Percentiles rank a stretch among this genome's conserved stretches.
phyloP scores from a whole-genome alignment of 2,113 vertebrate genomes.

The Hydropotes inermis region DNA sequence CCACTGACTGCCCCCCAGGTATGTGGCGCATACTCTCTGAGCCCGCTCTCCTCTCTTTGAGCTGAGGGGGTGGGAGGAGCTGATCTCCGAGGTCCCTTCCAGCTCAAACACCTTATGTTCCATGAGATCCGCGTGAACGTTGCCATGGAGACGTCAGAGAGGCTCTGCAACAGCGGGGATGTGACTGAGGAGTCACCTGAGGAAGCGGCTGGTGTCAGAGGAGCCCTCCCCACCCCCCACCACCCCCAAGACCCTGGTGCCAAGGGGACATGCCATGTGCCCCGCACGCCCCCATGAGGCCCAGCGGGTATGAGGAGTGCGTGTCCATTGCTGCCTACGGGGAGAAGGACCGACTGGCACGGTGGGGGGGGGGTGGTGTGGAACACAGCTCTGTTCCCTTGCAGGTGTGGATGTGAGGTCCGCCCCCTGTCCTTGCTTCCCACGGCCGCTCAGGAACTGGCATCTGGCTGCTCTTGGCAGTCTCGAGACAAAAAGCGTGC shows the following conservation, averaged over 20 bases:
- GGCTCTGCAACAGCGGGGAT: background rate
- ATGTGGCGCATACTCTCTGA: background rate
- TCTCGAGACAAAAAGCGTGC: background rate
- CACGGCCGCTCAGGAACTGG: background rate
- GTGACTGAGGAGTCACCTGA: background rate
- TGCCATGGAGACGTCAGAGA: constrained; percentile 58
- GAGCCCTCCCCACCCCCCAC: too few relatives aligned
- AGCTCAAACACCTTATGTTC: constrained; percentile 66
- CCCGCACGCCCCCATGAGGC: constrained; percentile 83
- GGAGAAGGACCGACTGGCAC: background rate
- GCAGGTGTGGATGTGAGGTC: background rate
- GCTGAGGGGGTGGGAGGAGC: constrained; percentile 20
- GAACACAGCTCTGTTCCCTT: background rate
- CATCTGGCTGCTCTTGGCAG: background rate
- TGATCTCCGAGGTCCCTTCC: constrained; percentile 41
- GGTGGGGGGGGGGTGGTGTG: too few relatives aligned
- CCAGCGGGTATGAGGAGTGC: constrained; percentile 89
- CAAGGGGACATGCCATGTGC: background rate
- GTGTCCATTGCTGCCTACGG: constrained; percentile 64
- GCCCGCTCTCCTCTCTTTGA: background rate
- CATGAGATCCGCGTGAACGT: constrained; percentile 23
- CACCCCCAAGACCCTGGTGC: background rate
- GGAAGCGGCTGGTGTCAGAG: background rate
- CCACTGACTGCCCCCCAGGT: background rate
- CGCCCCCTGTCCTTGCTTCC: background rate